A percentile compares a stretch with the other conserved stretches of the same genome.
phyloP scores from a whole-genome alignment of 2,888 invertebrate species.

The Baccha elongata region DNA sequence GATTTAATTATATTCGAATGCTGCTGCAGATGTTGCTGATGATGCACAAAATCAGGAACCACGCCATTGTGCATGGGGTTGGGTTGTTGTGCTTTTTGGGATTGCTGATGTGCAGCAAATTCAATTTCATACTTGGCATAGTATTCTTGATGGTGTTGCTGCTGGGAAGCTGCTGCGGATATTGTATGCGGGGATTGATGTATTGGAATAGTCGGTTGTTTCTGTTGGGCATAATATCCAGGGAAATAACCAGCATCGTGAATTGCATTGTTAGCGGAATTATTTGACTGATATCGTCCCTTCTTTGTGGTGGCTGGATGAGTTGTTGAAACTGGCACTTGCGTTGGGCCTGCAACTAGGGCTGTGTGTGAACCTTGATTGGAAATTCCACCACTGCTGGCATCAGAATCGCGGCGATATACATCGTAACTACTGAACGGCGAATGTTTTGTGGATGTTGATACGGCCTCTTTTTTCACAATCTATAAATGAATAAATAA shows the following conservation, averaged over 20 bases:
- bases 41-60: constrained; percentile 58
- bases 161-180: constrained; percentile 33
- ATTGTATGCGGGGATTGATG: constrained; percentile 70
- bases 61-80: constrained; percentile 54
- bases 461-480: constrained; percentile 82
- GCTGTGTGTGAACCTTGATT: constrained; percentile 75
- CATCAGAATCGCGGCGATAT: constrained; percentile 77
- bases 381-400: constrained; percentile 73
- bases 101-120: constrained; percentile 76
- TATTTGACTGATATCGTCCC: constrained; percentile 57
- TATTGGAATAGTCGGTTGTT: constrained; percentile 74
- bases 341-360: constrained; percentile 44
- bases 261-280: constrained; percentile 69
- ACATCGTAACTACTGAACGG: constrained; percentile 80
- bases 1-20: constrained; percentile 73
- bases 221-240: constrained; percentile 78
- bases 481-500: constrained; percentile 76
- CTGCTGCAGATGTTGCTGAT: constrained; percentile 75
- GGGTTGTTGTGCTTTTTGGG: constrained; percentile 75
- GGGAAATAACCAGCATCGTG: constrained; percentile 78
- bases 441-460: constrained; percentile 81
- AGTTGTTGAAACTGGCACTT: constrained; percentile 56
- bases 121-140: constrained; percentile 82
- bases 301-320: constrained; percentile 48
- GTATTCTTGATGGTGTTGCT: constrained; percentile 78